Base-by-base conservation (phyloP, 2,888 invertebrate genomes). In the Hypena proboscidalis region DNA sequence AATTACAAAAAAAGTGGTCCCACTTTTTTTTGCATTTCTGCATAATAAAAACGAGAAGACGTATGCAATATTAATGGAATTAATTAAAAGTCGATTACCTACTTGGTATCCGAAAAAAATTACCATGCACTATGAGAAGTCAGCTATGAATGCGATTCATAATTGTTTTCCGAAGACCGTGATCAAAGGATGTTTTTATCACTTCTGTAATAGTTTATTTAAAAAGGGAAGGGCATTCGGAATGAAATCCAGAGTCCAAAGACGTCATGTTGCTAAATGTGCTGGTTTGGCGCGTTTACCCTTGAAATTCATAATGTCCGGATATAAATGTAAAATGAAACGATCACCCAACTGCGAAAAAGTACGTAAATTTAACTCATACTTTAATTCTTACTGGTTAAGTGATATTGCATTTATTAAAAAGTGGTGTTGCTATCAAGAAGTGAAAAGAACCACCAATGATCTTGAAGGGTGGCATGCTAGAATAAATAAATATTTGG, bases 11-110 rank as follows among this genome's bases (percentile, higher is more conserved):
- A 32, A 26, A 13, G 27, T 33, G 2, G 37, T 43, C 21, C 43
- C 37, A 21, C 32, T 43, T 37, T 43, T 43, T 8, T 43, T 43
- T 37, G 31, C n/a, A 9, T 37, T 43, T 10, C 13, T 15, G 2
- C 20, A 21, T n/a, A 49, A 44, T 31, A 40, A 40, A 21, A 22
- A 14, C 6, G 14, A 33, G 10, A 40, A 27, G 9, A 33, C 40
- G 1, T 40, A 40, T 27, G 26, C 33, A 33, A 14, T 30, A 8
- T 8, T 33, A 15, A 14, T 40, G 8, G 7, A 40, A 8, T 8
- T 40, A 20, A 26, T 40, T 1, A 32, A 33, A 15, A 4, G 14
- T 5, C 32, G 20, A 33, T 26, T 33, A 6, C 32, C 33, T 9
- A 20, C 9, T 14, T 33, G 40, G 40, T 33, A 10, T 20, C 40